Evolutionary conservation across 2,888 invertebrate genomes (phyloP).

Genomic region (Tenthredo scrophulariae): DNA sequence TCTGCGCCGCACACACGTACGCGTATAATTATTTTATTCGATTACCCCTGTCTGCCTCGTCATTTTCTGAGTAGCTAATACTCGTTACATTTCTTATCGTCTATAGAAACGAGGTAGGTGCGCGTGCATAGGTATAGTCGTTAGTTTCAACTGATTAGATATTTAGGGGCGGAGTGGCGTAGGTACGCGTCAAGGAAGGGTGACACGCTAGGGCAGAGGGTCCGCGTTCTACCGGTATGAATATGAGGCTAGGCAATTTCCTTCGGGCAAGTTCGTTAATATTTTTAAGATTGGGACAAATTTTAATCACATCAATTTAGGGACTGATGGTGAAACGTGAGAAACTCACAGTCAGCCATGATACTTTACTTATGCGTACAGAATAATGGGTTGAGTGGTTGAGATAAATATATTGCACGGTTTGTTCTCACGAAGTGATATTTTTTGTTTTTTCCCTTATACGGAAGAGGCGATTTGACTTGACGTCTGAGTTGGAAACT

Average conservation of each 20-base stretch:
- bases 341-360: neutral
- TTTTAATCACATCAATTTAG: constrained; percentile 37
- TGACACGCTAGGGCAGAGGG: constrained; percentile 32
- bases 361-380: neutral
- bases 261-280: constrained; percentile 44
- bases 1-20: too few relatives aligned
- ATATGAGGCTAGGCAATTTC: constrained; percentile 42
- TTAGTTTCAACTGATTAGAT: constrained; percentile 44
- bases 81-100: constrained; percentile 2
- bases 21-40: neutral
- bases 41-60: neutral
- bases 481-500: neutral
- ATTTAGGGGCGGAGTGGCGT: constrained; percentile 22
- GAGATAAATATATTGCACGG: neutral
- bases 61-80: neutral
- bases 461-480: neutral
- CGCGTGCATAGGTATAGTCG: constrained; percentile 31
- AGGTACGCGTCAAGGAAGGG: constrained; percentile 1
- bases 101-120: neutral
- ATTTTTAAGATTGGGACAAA: constrained; percentile 32
- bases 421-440: neutral
- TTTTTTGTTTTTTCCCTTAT: neutral
- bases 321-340: constrained; percentile 16
- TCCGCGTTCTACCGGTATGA: constrained; percentile 5
- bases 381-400: too few relatives aligned